Base-by-base conservation (phyloP, 2,797 vertebrate species). In the Pipistrellus nathusii region DNA sequence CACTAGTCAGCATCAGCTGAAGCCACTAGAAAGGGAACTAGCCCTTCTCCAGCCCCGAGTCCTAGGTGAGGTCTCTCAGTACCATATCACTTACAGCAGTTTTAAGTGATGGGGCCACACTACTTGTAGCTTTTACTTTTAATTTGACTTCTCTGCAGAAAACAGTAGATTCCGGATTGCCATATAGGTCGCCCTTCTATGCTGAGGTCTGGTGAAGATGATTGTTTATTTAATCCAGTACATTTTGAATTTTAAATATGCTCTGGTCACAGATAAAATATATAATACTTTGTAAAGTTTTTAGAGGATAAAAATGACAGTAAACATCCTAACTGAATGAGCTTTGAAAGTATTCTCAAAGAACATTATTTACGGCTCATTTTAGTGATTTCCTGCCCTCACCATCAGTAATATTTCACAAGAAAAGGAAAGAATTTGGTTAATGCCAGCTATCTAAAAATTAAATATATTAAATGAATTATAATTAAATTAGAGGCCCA, bases 381-480 rank as follows among this genome's bases (percentile, higher is more conserved):
- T 72, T 91, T 46, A 66, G 38, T 85, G 32, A 41, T 93, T 93
- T 89, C 20, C 51, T 82, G 13, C 9, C 38, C 41, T 88, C n/a
- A n/a, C 3, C 38, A 75, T 35, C 25, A 73, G 35, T 21, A 83
- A 90, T 85, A 27, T 75, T 76, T 88, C 72, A 78, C 66, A 32
- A 73, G n/a, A 73, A 86, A 87, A 68, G 17, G 10, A 89, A 78
- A 81, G 14, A 46, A 83, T 86, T 89, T 84, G 9, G 14, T 73
- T 77, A 51, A 46, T 64, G 48, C 0, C 23, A 87, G 30, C 53
- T 69, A 59, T 32, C 15, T 90, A 85, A 78, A 96, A 83, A 55
- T 81, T 71, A 73, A 66, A 55, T 30, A 93, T 81, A 68, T 78
- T 69, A 88, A 62, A 30, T 85, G 8, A 86, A 78, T 80, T 85